phyloP scores from a whole-genome alignment of 2,113 vertebrate genomes.

The Larimichthys polyactis region DNA sequence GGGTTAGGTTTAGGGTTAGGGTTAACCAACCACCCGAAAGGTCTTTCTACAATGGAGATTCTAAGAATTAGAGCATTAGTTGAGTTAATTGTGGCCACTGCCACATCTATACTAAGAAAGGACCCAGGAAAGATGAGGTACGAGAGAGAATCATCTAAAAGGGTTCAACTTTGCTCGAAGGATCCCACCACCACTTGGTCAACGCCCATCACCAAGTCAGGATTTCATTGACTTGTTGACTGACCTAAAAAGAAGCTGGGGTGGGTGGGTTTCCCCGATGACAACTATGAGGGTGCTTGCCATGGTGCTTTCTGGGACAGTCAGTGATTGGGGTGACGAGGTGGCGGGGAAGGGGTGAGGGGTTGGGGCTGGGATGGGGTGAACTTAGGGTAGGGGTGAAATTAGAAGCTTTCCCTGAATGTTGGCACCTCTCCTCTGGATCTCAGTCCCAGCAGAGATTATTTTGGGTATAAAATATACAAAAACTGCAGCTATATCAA shows the following conservation, averaged over 20 bases:
- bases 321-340: not conserved
- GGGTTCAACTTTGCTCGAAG: constrained; percentile 28
- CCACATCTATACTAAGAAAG: constrained; percentile 25
- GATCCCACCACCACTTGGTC: constrained; percentile 68
- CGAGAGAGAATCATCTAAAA: not conserved
- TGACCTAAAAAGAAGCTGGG: constrained; percentile 64
- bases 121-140: constrained; percentile 22
- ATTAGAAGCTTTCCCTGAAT: not conserved
- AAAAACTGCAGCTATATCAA: not conserved
- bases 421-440: constrained; percentile 15
- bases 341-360: not conserved
- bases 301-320: constrained; percentile 20
- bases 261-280: constrained; percentile 39
- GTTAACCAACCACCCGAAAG: constrained; percentile 52
- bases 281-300: not conserved
- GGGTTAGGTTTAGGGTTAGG: not conserved
- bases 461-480: not conserved
- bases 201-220: constrained; percentile 59
- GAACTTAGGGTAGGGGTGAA: not conserved
- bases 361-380: not conserved
- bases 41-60: constrained; percentile 19
- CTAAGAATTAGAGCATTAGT: constrained; percentile 13
- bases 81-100: constrained; percentile 12
- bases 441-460: constrained; percentile 31
- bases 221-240: constrained; percentile 52